Base-by-base conservation (phyloP, 2,797 vertebrate species). In the Leptoclinus maculatus region DNA sequence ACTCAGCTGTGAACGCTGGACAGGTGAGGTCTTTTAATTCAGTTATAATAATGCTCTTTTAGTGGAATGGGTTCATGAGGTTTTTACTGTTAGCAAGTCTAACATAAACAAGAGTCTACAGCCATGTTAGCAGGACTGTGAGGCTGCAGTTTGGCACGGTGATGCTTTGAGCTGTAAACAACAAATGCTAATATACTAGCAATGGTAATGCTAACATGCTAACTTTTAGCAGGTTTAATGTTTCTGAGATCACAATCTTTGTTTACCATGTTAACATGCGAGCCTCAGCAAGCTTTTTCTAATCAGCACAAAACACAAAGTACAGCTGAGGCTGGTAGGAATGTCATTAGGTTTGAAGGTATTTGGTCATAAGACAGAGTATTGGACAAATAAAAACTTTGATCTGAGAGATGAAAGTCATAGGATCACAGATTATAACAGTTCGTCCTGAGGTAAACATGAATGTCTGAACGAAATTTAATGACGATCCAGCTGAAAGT, bases 1-100 rank as follows among this genome's bases (percentile, higher is more conserved):
- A 93, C 57, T 29, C 87, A 8, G 85, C 91, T 7, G 88, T 93
- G 19, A 93, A 92, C 71, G 0, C 0, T 78, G 93, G 91, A 86
- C 93, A 93, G 91, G 93, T 94, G 39, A 57, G 12, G 45, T 2
- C 2, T 53, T 67, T 19, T 34, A 13, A 11, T 68, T 32, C 7
- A n/a, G 0, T 36, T n/a, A 4, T 51, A 17, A 16, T 41, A 0
- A 17, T 39, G 4, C 4, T 51, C 5, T 51, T 47, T 41, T 60
- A 57, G 8, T 47, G 3, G 2, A 38, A 23, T 47, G 16, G 9
- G 2, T 51, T 58, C 19, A 4, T 56, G 5, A 13, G 38, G 8
- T 64, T 19, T 7, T 53, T 10, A 53, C 51, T 53, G 51, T 54
- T 16, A 27, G 2, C 29, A 32, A 14, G 74, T 58, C 68, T 70